Conservation (phyloP, 2,888 invertebrate genomes). For the Geotrupes spiniger region DNA sequence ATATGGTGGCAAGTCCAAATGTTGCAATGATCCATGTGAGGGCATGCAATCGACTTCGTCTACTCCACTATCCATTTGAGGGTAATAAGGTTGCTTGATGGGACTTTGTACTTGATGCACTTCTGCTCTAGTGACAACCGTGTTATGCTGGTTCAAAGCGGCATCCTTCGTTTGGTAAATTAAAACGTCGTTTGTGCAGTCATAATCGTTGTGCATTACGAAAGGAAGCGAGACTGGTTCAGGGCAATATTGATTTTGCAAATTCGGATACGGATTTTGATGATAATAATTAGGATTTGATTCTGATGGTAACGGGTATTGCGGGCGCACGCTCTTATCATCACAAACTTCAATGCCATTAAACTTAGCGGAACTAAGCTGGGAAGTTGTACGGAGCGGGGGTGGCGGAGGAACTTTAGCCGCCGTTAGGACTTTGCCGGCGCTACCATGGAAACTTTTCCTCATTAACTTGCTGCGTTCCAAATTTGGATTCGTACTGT, state of each 20-base stretch:
- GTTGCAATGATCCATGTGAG: slow-evolving; percentile 48
- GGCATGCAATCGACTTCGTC: slow-evolving; percentile 67
- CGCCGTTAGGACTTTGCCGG: slow-evolving; percentile 75
- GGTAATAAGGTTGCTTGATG: slow-evolving; percentile 51
- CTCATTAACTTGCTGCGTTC: slow-evolving; percentile 85
- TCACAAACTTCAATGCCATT: slow-evolving; percentile 53
- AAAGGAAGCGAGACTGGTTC: slow-evolving; percentile 64
- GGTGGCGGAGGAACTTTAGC: slow-evolving; percentile 85
- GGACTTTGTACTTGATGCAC: slow-evolving; percentile 81
- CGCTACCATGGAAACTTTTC: slow-evolving; percentile 84
- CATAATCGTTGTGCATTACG: slow-evolving; percentile 7
- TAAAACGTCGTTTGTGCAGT: slow-evolving; percentile 11
- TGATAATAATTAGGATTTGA: slow-evolving; percentile 30
- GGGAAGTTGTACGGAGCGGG: slow-evolving; percentile 82
- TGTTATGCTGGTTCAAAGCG: slow-evolving; percentile 42
- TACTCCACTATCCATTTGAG: slow-evolving; percentile 50
- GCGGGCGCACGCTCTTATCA: slow-evolving; percentile 52
- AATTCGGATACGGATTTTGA: slow-evolving; percentile 14
- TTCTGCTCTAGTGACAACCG: slow-evolving; percentile 80
- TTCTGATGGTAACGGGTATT: slow-evolving; percentile 49
- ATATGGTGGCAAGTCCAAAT: slow-evolving; percentile 72
- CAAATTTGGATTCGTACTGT: slow-evolving; percentile 73
- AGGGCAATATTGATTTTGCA: slow-evolving; percentile 8
- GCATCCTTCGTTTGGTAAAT: slow-evolving; percentile 32
- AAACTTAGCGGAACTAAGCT: slow-evolving; percentile 70